Base-by-base conservation (phyloP, 1,140 invertebrate genomes). In the Drosophila rufa region DNA sequence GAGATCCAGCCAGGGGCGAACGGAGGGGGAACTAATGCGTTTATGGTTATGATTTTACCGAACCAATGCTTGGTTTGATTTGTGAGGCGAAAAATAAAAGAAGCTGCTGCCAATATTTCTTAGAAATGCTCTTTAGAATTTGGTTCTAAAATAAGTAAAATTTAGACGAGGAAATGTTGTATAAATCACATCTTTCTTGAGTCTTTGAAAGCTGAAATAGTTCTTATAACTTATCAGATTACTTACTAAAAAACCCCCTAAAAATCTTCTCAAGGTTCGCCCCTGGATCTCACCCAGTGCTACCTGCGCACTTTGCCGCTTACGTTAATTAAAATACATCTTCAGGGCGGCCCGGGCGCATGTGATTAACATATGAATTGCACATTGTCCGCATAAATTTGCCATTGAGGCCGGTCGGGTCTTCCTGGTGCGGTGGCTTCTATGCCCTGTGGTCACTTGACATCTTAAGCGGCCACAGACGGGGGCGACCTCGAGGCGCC, bases 351-450 rank as follows among this genome's bases (percentile, higher is more conserved):
- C 61, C 53, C 65, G 27, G 53, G 43, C 45, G 45, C 53, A 75
- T 90, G 78, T 64, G 85, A 90, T 90, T 90, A 90, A 90, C 85
- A 90, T 90, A 90, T 90, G 85, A 90, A 90, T 90, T 84, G 80
- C 85, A 65, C 70, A 90, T 85, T 90, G 85, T 90, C 65, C 58
- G 85, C 85, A 90, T 90, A 90, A 90, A 90, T 90, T 90, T 85
- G 75, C 57, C 85, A 89, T 89, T 85, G 85, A 81, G 79, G 61
- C 47, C 30, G 25, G 55, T 40, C 36, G 43, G 38, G 47, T 42
- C 76, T 45, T 50, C 43, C 40, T 55, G 30, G 38, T n/a, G 42
- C 22, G 17, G 48, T 27, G 58, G 53, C 45, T 45, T 53, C 71
- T 53, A 48, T 75, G 74, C 51, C 64, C 65, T 76, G 59, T 70